These are phyloP conservation scores for Parnassius mnemosyne DNA, from an alignment of 2,888 invertebrate genomes.

Conservation along the genomic window DNA sequence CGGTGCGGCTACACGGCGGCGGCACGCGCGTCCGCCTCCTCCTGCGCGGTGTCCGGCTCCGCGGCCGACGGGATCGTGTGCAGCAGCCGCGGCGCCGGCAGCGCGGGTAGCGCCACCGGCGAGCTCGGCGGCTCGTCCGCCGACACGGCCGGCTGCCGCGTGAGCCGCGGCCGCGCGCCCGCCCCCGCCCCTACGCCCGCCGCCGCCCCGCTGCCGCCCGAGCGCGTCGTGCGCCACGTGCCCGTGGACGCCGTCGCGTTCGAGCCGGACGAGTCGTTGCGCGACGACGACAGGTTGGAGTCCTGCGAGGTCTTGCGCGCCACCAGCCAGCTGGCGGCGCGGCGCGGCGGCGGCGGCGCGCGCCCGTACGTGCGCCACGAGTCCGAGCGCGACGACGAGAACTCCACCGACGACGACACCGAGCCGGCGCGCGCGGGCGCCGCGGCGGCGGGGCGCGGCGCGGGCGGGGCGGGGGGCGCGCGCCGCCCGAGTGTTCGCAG, in stretches of 20 bases:
- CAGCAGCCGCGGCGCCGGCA: constrained; percentile 53
- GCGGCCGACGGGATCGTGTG: constrained; percentile 70
- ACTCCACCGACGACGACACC: constrained; percentile 93
- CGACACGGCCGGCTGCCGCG: constrained; percentile 90
- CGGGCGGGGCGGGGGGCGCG: constrained; percentile 49
- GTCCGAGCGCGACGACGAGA: constrained; percentile 86
- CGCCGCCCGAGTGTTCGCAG: constrained; percentile 61
- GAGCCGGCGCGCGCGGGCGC: constrained; percentile 46
- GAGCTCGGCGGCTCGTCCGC: constrained; percentile 86
- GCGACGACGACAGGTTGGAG: constrained; percentile 92
- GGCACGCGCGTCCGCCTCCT: constrained; percentile 49
- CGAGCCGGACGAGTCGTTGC: constrained; percentile 95
- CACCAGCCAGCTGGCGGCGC: constrained; percentile 93
- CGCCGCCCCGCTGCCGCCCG: constrained; percentile 85
- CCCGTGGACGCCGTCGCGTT: constrained; percentile 94
- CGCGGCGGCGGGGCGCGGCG: constrained; percentile 53
- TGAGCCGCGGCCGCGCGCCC: constrained; percentile 79
- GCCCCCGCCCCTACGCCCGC: constrained; percentile 84
- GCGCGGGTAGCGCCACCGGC: constrained; percentile 58
- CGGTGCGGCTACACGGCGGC: constrained; percentile 29
- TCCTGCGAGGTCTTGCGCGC: constrained; percentile 96
- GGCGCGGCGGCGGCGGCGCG: constrained; percentile 89
- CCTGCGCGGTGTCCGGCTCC: constrained; percentile 56
- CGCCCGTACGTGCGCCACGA: constrained; percentile 88
- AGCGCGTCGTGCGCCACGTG: constrained; percentile 93